A percentile compares a stretch with the other conserved stretches of the same genome.
Evolutionary conservation across 2,797 vertebrate genomes (phyloP).

Genomic region (Coccyzus lansbergi): DNA sequence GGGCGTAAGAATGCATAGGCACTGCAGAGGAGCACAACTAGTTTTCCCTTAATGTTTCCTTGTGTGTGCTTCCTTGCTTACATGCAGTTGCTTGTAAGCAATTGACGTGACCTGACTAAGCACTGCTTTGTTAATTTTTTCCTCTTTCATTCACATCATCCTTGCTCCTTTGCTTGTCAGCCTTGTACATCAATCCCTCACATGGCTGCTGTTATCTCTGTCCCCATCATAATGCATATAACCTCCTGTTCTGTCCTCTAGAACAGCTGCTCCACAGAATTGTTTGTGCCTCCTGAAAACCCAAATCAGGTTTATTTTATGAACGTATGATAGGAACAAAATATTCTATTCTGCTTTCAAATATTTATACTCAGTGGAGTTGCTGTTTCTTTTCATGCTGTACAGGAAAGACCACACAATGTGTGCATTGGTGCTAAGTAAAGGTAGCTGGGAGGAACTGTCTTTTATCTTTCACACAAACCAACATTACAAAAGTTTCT

Average conservation of each 20-base stretch:
- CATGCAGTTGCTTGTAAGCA: background rate
- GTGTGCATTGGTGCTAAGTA: constrained; percentile 2
- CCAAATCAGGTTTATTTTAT: background rate
- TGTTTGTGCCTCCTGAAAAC: background rate
- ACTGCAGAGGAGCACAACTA: rapidly evolving
- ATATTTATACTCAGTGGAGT: background rate
- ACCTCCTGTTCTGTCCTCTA: background rate
- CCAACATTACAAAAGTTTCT: background rate
- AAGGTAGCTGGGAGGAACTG: background rate
- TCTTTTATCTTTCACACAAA: constrained; percentile 32
- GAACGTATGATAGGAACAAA: background rate
- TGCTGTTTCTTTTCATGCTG: constrained; percentile 3
- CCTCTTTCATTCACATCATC: background rate
- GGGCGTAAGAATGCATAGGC: background rate
- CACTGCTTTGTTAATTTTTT: background rate
- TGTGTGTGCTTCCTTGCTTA: background rate
- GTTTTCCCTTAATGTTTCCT: background rate
- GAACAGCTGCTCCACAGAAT: background rate
- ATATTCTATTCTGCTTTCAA: background rate
- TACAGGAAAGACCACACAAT: background rate
- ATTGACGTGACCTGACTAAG: background rate
- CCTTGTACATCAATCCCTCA: background rate
- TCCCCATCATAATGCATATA: background rate
- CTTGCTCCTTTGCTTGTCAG: background rate
- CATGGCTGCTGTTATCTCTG: background rate